A percentile compares a stretch with the other conserved stretches of the same genome.
phyloP scores from a whole-genome alignment of 2,888 invertebrate species.

The Aphidoletes aphidimyza region DNA sequence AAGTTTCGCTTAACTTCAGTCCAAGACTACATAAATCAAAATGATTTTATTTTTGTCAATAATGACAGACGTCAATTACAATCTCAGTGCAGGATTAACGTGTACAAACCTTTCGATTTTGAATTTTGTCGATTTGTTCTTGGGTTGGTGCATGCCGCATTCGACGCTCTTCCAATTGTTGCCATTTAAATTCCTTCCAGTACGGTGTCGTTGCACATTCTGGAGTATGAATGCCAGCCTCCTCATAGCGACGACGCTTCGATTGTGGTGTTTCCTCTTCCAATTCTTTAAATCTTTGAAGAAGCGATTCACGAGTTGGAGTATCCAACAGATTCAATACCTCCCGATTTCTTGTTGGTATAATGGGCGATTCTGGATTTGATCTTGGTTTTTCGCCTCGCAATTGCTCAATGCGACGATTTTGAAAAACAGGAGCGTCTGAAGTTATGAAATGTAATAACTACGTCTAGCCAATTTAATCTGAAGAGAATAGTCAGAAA shows the following conservation, averaged over 20 bases:
- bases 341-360: background rate
- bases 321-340: background rate
- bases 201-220: background rate
- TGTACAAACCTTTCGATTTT: background rate
- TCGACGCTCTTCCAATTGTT: slow-evolving; percentile 5
- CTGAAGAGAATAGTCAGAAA: background rate
- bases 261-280: slow-evolving; percentile 8
- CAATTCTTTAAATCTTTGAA: background rate
- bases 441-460: background rate
- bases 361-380: background rate
- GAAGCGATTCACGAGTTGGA: background rate
- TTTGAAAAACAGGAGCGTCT: background rate
- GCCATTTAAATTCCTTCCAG: slow-evolving; percentile 7
- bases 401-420: background rate
- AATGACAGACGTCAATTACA: background rate
- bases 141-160: background rate
- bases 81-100: background rate
- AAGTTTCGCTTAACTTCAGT: background rate
- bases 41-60: background rate
- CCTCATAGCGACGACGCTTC: background rate
- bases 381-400: slow-evolving; percentile 6
- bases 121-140: background rate
- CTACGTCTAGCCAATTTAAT: background rate
- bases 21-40: background rate
- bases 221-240: background rate